These are phyloP conservation scores for Psittacula derbiana DNA, from an alignment of 2,797 vertebrate species.

Conservation along the genomic window DNA sequence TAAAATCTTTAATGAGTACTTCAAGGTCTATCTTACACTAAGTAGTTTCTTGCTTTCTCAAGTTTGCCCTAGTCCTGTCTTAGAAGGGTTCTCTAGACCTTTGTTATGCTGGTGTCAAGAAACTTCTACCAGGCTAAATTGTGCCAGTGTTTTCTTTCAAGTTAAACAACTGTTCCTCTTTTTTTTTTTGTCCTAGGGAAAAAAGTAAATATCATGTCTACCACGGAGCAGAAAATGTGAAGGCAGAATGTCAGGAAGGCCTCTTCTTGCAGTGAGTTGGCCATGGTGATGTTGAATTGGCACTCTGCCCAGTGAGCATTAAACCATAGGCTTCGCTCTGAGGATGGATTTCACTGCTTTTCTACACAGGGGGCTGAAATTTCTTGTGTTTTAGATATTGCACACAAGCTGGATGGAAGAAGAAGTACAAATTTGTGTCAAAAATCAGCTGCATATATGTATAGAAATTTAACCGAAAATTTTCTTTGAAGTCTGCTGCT, in stretches of 20 bases:
- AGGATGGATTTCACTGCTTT: background rate
- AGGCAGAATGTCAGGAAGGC: background rate
- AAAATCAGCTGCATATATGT: background rate
- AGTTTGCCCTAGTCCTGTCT: background rate
- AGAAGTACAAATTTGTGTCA: background rate
- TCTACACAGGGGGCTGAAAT: background rate
- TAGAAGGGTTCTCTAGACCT: background rate
- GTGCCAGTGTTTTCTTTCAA: background rate
- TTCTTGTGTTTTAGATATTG: background rate
- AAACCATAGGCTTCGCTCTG: background rate
- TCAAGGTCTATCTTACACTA: background rate
- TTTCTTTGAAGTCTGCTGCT: background rate
- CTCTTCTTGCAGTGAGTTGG: background rate
- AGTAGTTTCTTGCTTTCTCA: slow-evolving; percentile 8
- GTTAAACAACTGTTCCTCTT: background rate
- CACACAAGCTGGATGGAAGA: background rate
- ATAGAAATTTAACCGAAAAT: background rate
- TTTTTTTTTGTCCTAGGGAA: background rate
- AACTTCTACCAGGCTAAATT: background rate
- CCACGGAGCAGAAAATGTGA: background rate
- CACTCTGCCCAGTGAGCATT: background rate
- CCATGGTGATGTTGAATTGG: background rate
- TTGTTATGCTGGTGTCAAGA: background rate
- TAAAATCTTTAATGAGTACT: background rate
- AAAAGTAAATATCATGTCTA: background rate